These are phyloP conservation scores for Odontothrips loti DNA, from an alignment of 2,888 invertebrate species.

Conservation along the genomic window DNA sequence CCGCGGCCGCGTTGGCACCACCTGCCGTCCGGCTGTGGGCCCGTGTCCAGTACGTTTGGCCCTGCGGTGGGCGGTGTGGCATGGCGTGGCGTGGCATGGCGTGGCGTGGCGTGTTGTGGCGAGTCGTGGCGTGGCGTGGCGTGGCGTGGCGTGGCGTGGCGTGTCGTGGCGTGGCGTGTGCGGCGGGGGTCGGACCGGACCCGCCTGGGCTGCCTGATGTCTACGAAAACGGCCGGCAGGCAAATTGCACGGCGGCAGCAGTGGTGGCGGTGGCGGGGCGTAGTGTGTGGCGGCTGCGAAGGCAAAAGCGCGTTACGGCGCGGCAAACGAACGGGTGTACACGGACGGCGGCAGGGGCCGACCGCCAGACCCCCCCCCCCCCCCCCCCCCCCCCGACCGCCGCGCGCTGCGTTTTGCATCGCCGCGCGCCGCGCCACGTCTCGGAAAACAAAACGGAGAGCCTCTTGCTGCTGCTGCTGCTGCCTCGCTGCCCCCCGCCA, in stretches of 20 bases:
- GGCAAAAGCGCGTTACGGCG: not conserved
- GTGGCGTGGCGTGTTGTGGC: not conserved
- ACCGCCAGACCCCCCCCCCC: not conserved
- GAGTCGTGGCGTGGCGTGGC: not conserved
- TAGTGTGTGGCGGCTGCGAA: not conserved
- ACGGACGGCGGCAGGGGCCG: too few relatives aligned
- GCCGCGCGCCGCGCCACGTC: not conserved
- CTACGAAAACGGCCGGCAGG: slow-evolving; percentile 23
- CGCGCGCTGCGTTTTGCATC: not conserved
- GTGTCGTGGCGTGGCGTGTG: not conserved
- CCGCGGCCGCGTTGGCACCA: not conserved
- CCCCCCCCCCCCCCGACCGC: not conserved
- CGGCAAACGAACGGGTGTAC: too few relatives aligned
- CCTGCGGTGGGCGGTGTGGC: not conserved
- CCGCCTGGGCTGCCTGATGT: not conserved
- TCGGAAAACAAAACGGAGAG: too few relatives aligned
- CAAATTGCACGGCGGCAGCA: slow-evolving; percentile 9
- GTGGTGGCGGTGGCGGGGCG: slow-evolving; percentile 1
- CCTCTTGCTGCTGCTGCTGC: not conserved
- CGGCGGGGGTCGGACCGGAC: not conserved
- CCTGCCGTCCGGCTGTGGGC: not conserved
- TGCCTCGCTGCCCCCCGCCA: too few relatives aligned
- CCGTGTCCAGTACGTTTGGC: not conserved
- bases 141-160: not conserved
- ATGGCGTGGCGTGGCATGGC: not conserved